These are phyloP conservation scores for Encarsia formosa DNA, from an alignment of 2,888 invertebrate genomes.

Conservation along the genomic window DNA sequence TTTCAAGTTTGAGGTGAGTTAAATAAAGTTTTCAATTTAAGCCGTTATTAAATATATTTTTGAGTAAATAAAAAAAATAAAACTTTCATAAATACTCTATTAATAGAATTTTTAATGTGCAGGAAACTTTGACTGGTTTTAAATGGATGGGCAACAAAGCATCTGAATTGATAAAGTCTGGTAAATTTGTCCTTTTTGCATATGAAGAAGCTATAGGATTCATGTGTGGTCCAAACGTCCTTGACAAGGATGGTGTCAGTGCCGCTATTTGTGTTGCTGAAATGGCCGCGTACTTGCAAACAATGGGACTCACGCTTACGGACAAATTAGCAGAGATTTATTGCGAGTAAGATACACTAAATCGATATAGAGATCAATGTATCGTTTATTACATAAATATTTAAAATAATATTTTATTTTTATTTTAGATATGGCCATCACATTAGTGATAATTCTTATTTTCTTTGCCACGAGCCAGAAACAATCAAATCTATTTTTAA, in stretches of 20 bases:
- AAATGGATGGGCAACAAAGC: constrained; percentile 98
- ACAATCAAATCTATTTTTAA: constrained; percentile 74
- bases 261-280: constrained; percentile 80
- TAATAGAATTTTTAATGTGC: constrained; percentile 33
- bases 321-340: constrained; percentile 74
- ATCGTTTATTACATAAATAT: background rate
- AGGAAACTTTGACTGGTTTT: constrained; percentile 95
- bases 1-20: constrained; percentile 60
- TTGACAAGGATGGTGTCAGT: constrained; percentile 95
- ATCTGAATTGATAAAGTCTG: constrained; percentile 65
- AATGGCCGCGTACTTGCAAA: constrained; percentile 67
- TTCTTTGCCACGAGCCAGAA: constrained; percentile 72
- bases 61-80: too few species aligned
- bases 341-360: constrained; percentile 52
- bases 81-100: background rate
- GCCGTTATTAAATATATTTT: too few species aligned
- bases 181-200: constrained; percentile 81
- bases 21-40: too few species aligned
- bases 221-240: constrained; percentile 83
- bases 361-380: background rate
- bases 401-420: background rate
- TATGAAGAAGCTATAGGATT: constrained; percentile 99
- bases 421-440: constrained; percentile 78
- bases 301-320: constrained; percentile 57
- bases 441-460: constrained; percentile 83